Base-by-base conservation (phyloP, 2,888 invertebrate species). In the Cheilosia impressa region DNA sequence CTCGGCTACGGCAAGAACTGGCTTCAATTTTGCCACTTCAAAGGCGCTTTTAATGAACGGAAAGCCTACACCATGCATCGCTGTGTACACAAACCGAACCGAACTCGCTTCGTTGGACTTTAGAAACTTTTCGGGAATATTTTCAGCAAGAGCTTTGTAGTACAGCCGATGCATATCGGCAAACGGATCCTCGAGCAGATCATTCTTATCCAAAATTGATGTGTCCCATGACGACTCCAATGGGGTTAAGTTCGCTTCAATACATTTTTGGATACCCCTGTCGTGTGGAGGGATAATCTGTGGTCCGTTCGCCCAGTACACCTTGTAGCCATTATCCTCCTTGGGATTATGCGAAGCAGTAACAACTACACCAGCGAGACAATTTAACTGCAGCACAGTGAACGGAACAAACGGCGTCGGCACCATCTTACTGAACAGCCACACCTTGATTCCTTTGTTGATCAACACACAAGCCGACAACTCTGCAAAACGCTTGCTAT, bases 61-160 rank as follows among this genome's bases (percentile, higher is more conserved):
- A 90, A 96, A 96, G 0, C 99, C 99, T 4, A 99, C 99, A 4
- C 99, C 99, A 91, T 99, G 99, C 97, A 99, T 98, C 0, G 99
- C 97, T 13, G 98, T 98, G 91, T 99, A 99, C 0, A 97, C 96
- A 87, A 97, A 95, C 66, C 94, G 94, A 0, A 96, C 90, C 0
- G 93, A 91, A 19, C 92, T 93, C 52, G 91, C 91, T 88, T 95
- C 96, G 45, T 94, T 91, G 0, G 45, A 91, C 50, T 93, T 92
- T 43, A 94, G 88, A 10, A 93, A 91, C 2, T 93, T 93, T 38
- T 93, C 91, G 22, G 95, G 91, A 9, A 96, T 92, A 38, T 93
- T 93, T 4, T 93, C 90, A 15, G 92, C 91, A 3, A 97, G 92
- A 41, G 94, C 93, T 13, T 93, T 90, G 90, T 95, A 95, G 91